phyloP scores from a whole-genome alignment of 2,888 invertebrate species.

The Rhamnusium bicolor region DNA sequence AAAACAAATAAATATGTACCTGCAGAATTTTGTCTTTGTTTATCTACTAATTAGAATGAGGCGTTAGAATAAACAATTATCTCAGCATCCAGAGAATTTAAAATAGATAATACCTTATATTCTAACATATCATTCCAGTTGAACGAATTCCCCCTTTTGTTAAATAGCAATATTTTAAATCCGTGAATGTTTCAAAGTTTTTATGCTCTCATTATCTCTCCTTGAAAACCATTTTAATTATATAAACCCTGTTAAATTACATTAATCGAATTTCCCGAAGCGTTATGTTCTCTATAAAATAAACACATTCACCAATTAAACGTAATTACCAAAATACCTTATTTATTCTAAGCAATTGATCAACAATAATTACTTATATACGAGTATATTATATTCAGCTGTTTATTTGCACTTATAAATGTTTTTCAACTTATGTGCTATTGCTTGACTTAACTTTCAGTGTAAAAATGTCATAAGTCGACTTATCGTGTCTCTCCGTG shows the following conservation, averaged over 20 bases:
- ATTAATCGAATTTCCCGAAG: background rate
- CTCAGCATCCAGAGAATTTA: background rate
- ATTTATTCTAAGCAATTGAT: background rate
- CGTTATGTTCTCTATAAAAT: background rate
- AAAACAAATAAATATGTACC: background rate
- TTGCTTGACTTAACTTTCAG: no score
- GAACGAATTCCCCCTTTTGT: background rate
- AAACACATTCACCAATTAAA: background rate
- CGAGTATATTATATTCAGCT: no score
- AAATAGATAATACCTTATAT: background rate
- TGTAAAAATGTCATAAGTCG: no score
- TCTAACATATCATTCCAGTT: background rate
- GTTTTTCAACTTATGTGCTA: no score
- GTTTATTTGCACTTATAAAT: no score
- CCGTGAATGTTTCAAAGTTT: background rate
- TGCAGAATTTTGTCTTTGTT: background rate
- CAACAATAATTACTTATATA: background rate
- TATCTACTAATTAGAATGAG: background rate
- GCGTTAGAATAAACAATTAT: background rate
- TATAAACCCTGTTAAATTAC: background rate
- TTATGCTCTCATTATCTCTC: background rate
- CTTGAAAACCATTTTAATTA: background rate
- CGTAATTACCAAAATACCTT: background rate
- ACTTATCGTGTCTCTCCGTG: no score
- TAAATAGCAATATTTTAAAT: background rate